Conservation (phyloP, 2,888 invertebrate genomes). For the Barypeithes pellucidus region DNA sequence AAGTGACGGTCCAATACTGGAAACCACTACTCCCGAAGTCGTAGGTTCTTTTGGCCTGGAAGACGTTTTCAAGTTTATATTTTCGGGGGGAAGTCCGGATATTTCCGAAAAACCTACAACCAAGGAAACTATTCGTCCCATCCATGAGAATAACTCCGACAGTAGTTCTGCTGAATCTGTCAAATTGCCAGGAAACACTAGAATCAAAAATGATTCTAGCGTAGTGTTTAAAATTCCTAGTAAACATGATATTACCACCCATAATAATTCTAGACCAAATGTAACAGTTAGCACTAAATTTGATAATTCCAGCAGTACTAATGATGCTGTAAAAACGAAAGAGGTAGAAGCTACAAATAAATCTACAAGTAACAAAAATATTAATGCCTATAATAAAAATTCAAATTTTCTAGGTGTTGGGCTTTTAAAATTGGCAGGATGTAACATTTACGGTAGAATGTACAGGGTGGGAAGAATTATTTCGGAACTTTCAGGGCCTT, state of each 20-base stretch:
- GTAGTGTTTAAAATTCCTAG: not conserved
- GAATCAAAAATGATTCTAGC: not conserved
- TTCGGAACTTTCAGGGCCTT: slow-evolving; percentile 85
- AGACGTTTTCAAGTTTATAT: slow-evolving; percentile 76
- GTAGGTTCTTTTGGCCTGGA: slow-evolving; percentile 75
- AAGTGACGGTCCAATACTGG: slow-evolving; percentile 44
- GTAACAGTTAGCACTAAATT: not conserved
- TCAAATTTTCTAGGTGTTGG: slow-evolving; percentile 69
- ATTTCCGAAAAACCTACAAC: slow-evolving; percentile 24
- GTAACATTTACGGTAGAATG: slow-evolving; percentile 93
- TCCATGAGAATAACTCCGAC: not conserved
- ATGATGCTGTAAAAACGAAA: not conserved
- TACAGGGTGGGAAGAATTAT: slow-evolving; percentile 88
- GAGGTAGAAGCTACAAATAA: not conserved
- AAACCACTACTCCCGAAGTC: slow-evolving; percentile 49
- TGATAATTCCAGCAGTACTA: not conserved
- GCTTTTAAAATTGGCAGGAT: slow-evolving; percentile 85
- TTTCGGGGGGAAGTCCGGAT: slow-evolving; percentile 29
- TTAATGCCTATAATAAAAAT: not conserved
- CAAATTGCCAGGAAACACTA: not conserved
- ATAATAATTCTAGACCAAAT: not conserved
- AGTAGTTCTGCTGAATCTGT: not conserved
- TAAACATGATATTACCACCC: not conserved
- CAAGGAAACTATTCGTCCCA: not conserved
- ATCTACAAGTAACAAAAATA: not conserved